Evolutionary conservation across 2,113 vertebrate species (phyloP).

Genomic region (Benthochromis sp.): DNA sequence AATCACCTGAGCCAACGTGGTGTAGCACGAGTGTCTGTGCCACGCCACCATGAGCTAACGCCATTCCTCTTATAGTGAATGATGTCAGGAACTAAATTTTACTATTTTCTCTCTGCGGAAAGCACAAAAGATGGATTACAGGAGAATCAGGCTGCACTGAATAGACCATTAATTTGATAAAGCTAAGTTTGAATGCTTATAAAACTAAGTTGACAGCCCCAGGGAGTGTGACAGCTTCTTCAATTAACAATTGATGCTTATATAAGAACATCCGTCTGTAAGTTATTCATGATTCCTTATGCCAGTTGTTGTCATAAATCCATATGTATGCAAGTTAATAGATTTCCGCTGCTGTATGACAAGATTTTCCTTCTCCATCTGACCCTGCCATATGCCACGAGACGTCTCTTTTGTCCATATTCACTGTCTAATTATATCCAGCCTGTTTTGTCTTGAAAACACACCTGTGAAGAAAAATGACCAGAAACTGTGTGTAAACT

Average conservation of each 20-base stretch:
- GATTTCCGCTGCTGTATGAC: slow-evolving; percentile 50
- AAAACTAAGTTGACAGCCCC: slow-evolving; percentile 48
- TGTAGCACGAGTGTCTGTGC: not conserved
- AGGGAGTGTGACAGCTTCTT: slow-evolving; percentile 61
- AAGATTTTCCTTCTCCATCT: slow-evolving; percentile 46
- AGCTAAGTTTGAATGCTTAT: slow-evolving; percentile 52
- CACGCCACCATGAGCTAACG: not conserved
- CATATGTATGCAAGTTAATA: slow-evolving; percentile 55
- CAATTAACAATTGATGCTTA: slow-evolving; percentile 63
- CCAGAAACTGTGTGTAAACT: not conserved
- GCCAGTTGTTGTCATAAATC: slow-evolving; percentile 63
- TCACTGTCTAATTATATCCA: slow-evolving; percentile 41
- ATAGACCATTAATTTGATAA: slow-evolving; percentile 60
- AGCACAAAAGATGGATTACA: slow-evolving; percentile 44
- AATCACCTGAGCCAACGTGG: not conserved
- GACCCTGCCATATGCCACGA: slow-evolving; percentile 61
- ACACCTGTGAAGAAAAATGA: slow-evolving; percentile 26
- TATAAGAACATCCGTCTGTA: slow-evolving; percentile 55
- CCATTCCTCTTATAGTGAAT: not conserved
- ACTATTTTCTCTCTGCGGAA: not conserved
- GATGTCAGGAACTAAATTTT: not conserved
- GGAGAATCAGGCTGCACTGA: slow-evolving; percentile 36
- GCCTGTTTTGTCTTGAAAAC: slow-evolving; percentile 13
- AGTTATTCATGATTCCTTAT: slow-evolving; percentile 55
- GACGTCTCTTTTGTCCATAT: slow-evolving; percentile 50